Evolutionary conservation across 2,888 invertebrate species (phyloP).

Genomic region (Drosophila hamatofila): DNA sequence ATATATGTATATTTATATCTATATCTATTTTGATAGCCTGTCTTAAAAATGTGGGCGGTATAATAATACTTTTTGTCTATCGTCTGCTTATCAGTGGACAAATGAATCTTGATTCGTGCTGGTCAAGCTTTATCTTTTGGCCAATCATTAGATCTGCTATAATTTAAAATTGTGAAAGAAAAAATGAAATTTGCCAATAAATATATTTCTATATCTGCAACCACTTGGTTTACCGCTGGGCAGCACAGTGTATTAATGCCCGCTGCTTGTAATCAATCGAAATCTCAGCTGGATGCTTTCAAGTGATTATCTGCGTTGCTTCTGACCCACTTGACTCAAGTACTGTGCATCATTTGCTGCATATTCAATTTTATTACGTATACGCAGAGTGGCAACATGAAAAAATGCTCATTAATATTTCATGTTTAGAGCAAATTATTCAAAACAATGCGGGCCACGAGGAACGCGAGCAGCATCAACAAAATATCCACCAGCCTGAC

Average conservation of each 20-base stretch:
- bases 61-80: neutral
- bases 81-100: neutral
- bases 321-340: conserved; percentile 26
- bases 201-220: neutral
- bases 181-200: neutral
- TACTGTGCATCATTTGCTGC: conserved; percentile 61
- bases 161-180: neutral
- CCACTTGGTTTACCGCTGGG: neutral
- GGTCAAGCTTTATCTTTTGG: neutral
- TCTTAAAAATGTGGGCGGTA: neutral
- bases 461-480: conserved; percentile 68
- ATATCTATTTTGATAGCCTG: neutral
- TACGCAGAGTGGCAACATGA: conserved; percentile 58
- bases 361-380: conserved; percentile 78
- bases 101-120: neutral
- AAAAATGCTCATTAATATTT: conserved; percentile 78
- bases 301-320: conserved; percentile 57
- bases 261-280: conserved; percentile 26
- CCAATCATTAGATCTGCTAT: too few species aligned
- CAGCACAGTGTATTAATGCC: neutral
- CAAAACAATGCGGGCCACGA: conserved; percentile 71
- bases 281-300: conserved; percentile 54
- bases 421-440: conserved; percentile 79
- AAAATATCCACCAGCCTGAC: conserved; percentile 39
- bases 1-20: neutral